These are phyloP conservation scores for Tachycineta bicolor DNA, from an alignment of 2,113 vertebrate species.

Conservation along the genomic window DNA sequence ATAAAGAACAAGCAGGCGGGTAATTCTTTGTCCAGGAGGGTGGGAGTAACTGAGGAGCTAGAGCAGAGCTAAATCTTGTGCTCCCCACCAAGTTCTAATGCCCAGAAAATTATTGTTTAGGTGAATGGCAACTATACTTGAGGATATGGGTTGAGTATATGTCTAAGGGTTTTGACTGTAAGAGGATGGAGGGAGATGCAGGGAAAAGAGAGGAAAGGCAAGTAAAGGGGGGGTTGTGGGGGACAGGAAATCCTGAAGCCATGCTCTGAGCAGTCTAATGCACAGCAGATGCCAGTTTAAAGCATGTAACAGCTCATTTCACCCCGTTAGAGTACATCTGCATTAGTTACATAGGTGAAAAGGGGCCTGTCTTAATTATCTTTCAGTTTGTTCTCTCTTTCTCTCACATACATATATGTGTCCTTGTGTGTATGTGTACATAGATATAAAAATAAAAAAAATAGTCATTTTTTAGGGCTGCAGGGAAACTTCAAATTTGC, in stretches of 20 bases:
- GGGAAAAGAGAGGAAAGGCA: neutral
- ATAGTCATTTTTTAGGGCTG: accelerated
- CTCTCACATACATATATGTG: neutral
- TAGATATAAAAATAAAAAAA: neutral
- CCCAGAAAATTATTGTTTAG: neutral
- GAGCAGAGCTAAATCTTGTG: neutral
- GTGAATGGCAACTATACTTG: neutral
- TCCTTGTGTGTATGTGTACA: neutral
- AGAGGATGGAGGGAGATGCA: neutral
- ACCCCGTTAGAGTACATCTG: slow-evolving; percentile 25
- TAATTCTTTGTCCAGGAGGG: neutral
- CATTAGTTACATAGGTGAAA: slow-evolving; percentile 1
- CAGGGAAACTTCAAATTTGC: neutral
- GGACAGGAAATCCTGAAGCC: neutral
- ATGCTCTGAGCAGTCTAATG: neutral
- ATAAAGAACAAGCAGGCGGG: neutral
- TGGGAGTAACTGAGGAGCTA: neutral
- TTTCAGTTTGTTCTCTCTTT: neutral
- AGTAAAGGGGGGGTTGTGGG: neutral
- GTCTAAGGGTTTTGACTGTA: neutral
- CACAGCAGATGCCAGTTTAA: neutral
- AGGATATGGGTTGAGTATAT: neutral
- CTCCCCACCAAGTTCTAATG: neutral
- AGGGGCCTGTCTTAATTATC: neutral
- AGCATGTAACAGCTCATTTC: neutral